Conservation (phyloP, 1,140 invertebrate species). For the Ips typographus region DNA sequence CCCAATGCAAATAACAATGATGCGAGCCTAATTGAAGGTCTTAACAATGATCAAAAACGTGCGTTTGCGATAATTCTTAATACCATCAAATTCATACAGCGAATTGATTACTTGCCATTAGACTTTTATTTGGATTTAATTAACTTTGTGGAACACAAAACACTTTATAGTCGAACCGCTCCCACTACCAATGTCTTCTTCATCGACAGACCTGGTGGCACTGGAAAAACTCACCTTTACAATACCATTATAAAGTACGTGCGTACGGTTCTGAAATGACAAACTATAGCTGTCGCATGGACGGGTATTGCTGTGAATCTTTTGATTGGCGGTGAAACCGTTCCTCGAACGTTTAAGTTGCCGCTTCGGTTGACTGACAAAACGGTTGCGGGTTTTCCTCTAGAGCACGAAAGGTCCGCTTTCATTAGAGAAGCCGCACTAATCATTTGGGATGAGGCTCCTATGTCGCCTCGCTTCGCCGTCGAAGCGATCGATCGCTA, state of each 20-base stretch:
- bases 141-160: too few species aligned
- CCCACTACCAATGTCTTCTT: conserved; percentile 22
- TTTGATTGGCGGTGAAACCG: conserved; percentile 40
- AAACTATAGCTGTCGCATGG: conserved; percentile 39
- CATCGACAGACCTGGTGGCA: conserved; percentile 41
- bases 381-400: not conserved
- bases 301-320: conserved; percentile 47
- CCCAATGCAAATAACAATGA: too few species aligned
- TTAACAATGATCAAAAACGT: too few species aligned
- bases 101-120: too few species aligned
- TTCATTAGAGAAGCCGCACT: conserved; percentile 11
- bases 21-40: too few species aligned
- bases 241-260: conserved; percentile 36
- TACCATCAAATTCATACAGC: too few species aligned
- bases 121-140: too few species aligned
- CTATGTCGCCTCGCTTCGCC: conserved; percentile 41
- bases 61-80: too few species aligned
- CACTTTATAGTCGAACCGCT: too few species aligned
- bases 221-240: conserved; percentile 43
- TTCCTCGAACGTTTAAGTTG: conserved; percentile 45
- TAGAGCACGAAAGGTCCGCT: not conserved
- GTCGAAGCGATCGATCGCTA: conserved; percentile 38
- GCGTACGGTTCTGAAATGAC: not conserved
- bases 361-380: conserved; percentile 10
- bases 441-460: conserved; percentile 48